Evolutionary conservation across 2,797 vertebrate genomes (phyloP).

Genomic region (Rhabdophis nuchalis): DNA sequence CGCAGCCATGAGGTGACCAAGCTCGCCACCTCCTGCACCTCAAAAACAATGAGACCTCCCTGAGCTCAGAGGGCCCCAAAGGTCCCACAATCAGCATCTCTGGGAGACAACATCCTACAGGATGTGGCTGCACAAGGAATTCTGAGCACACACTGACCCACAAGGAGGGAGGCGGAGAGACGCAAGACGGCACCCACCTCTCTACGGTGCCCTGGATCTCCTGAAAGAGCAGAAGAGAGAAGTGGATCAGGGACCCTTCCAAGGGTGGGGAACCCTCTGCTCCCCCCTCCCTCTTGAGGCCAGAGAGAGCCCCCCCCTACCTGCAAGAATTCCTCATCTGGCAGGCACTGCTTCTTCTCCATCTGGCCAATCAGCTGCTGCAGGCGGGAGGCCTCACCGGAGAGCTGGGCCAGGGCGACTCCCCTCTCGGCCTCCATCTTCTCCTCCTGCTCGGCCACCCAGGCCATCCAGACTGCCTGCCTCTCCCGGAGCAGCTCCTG

Average conservation of each 20-base stretch:
- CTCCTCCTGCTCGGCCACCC: neutral
- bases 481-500: neutral
- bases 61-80: too few relatives aligned
- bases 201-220: neutral
- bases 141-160: too few relatives aligned
- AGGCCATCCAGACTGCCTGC: neutral
- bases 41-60: too few relatives aligned
- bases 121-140: too few relatives aligned
- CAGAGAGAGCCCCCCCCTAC: neutral
- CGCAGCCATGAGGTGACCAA: too few relatives aligned
- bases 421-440: neutral
- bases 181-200: neutral
- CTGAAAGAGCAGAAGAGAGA: neutral
- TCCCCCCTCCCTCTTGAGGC: neutral
- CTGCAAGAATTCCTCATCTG: neutral
- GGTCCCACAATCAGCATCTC: too few relatives aligned
- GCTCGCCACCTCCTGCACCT: too few relatives aligned
- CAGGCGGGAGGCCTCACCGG: neutral
- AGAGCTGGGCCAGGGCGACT: neutral
- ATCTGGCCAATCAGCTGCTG: neutral
- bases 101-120: too few relatives aligned
- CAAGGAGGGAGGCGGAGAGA: too few relatives aligned
- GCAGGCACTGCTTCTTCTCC: neutral
- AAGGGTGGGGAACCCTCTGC: neutral
- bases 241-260: neutral